A percentile compares a stretch with the other conserved stretches of the same genome.
Conservation (phyloP, 2,888 invertebrate species). For the Gibbula magus region DNA sequence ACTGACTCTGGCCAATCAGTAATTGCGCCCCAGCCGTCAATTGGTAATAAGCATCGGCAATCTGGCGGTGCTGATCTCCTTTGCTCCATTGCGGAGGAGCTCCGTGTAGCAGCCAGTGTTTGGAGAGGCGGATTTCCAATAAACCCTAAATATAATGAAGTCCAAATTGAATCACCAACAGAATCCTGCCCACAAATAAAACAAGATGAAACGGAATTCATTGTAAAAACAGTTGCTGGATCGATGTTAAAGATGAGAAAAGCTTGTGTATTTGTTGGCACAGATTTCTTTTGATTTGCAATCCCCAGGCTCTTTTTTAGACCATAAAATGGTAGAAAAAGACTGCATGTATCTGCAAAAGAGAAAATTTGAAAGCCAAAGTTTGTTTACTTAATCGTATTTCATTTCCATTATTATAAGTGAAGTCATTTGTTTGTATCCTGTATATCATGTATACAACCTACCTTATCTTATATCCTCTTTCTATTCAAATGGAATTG, state of each 20-base stretch:
- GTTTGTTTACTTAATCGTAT: no score
- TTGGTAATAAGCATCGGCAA: slow-evolving; percentile 3
- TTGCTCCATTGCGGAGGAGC: neutral
- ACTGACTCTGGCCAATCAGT: neutral
- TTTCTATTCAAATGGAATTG: no score
- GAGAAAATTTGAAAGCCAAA: no score
- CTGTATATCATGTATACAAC: no score
- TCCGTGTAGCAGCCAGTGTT: neutral
- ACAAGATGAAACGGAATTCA: slow-evolving; percentile 2
- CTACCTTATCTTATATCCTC: no score
- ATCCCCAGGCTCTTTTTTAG: no score
- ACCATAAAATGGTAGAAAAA: no score
- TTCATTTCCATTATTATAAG: no score
- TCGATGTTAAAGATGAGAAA: neutral
- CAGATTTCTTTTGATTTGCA: neutral
- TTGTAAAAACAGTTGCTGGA: neutral
- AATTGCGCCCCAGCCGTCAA: neutral
- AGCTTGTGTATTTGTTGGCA: slow-evolving; percentile 9
- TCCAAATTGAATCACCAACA: slow-evolving; percentile 9
- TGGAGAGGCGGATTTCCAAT: neutral
- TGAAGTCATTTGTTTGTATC: no score
- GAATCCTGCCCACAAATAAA: neutral
- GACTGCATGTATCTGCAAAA: no score
- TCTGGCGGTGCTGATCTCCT: neutral
- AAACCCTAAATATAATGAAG: slow-evolving; percentile 21